Evolutionary conservation across 2,888 invertebrate genomes (phyloP).

Genomic region (Acholoe squamosa): DNA sequence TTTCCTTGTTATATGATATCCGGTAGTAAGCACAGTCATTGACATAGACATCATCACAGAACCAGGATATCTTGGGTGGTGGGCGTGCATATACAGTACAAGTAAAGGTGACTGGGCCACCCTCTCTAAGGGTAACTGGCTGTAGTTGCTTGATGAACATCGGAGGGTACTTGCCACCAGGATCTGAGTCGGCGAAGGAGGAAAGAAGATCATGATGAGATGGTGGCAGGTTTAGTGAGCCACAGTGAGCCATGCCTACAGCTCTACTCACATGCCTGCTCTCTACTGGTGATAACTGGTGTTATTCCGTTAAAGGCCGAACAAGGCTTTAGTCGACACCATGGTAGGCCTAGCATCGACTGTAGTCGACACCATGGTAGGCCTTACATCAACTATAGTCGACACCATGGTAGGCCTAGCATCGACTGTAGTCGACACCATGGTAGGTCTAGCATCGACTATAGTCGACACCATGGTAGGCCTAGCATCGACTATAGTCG

Average conservation of each 20-base stretch:
- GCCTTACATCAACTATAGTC: too few species aligned
- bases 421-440: too few species aligned
- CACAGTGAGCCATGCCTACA: neutral
- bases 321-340: too few species aligned
- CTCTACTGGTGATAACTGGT: neutral
- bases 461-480: too few species aligned
- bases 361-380: too few species aligned
- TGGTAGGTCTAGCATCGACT: too few species aligned
- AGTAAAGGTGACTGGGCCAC: slow-evolving; percentile 79
- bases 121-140: slow-evolving; percentile 77
- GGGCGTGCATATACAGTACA: slow-evolving; percentile 92
- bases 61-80: slow-evolving; percentile 96
- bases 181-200: slow-evolving; percentile 61
- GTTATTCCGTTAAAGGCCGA: too few species aligned
- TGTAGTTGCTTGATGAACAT: slow-evolving; percentile 68
- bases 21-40: slow-evolving; percentile 72
- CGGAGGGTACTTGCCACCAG: slow-evolving; percentile 69
- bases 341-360: too few species aligned
- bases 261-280: neutral
- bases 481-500: too few species aligned
- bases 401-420: too few species aligned
- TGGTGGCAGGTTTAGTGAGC: neutral
- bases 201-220: slow-evolving; percentile 11
- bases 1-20: slow-evolving; percentile 79
- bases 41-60: slow-evolving; percentile 89